A percentile compares a stretch with the other conserved stretches of the same genome.
phyloP scores from a whole-genome alignment of 2,797 vertebrate species.

The Amblyraja radiata region DNA sequence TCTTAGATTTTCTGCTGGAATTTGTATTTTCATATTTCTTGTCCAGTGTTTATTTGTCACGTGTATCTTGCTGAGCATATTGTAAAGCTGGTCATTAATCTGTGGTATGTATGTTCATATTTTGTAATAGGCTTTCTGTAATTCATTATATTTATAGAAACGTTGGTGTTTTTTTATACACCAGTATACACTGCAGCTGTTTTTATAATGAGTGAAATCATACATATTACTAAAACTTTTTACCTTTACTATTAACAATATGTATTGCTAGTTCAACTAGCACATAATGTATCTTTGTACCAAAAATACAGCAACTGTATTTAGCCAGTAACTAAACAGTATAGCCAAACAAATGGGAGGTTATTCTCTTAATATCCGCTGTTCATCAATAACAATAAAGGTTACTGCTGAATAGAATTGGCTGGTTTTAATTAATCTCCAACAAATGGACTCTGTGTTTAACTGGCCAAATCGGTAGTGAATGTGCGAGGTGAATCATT shows the following conservation, averaged over 20 bases:
- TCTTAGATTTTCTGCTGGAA: slow-evolving; percentile 52
- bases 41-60: slow-evolving; percentile 55
- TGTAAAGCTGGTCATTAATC: slow-evolving; percentile 52
- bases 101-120: slow-evolving; percentile 53
- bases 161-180: slow-evolving; percentile 63
- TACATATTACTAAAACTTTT: slow-evolving; percentile 65
- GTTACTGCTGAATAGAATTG: slow-evolving; percentile 47
- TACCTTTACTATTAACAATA: slow-evolving; percentile 58
- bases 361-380: slow-evolving; percentile 58
- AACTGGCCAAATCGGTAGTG: neutral
- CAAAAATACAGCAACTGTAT: slow-evolving; percentile 54
- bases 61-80: slow-evolving; percentile 60
- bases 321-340: slow-evolving; percentile 47
- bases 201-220: slow-evolving; percentile 62
- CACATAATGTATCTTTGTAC: slow-evolving; percentile 60
- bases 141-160: slow-evolving; percentile 66
- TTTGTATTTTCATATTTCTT: slow-evolving; percentile 47
- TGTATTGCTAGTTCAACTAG: slow-evolving; percentile 51
- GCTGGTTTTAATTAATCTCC: slow-evolving; percentile 46
- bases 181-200: slow-evolving; percentile 58
- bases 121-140: slow-evolving; percentile 52
- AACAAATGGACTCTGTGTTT: neutral
- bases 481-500: neutral
- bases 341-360: slow-evolving; percentile 52
- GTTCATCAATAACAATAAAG: slow-evolving; percentile 58